These are phyloP conservation scores for Grus americana DNA, from an alignment of 2,113 vertebrate genomes.

Conservation along the genomic window DNA sequence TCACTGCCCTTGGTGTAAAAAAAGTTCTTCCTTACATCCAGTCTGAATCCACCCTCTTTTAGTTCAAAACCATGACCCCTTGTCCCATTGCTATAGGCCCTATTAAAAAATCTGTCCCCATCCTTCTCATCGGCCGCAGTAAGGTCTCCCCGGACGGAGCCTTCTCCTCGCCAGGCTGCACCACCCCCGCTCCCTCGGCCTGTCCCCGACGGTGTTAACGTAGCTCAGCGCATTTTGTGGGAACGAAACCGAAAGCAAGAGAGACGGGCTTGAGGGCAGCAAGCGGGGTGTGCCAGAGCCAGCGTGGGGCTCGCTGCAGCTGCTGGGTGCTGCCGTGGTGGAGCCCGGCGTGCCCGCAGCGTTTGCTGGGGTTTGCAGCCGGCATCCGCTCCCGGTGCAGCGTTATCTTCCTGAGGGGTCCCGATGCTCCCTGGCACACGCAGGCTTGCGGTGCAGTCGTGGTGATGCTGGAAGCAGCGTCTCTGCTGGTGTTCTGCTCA, in stretches of 20 bases:
- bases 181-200: neutral
- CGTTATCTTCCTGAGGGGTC: neutral
- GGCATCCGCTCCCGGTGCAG: neutral
- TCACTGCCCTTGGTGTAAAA: no score
- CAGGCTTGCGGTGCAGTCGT: neutral
- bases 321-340: neutral
- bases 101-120: neutral
- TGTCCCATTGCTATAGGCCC: neutral
- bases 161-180: neutral
- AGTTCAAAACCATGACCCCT: neutral
- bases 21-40: neutral
- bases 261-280: accelerated
- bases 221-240: neutral
- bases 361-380: no score
- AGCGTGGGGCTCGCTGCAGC: neutral
- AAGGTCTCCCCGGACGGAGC: neutral
- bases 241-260: neutral
- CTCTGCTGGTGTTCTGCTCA: neutral
- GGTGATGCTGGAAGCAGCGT: neutral
- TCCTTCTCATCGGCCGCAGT: neutral
- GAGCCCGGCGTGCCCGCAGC: accelerated
- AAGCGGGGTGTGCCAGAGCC: neutral
- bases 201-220: accelerated
- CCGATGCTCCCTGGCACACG: accelerated
- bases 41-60: neutral